These are phyloP conservation scores for Drosophila hamatofila DNA, from an alignment of 2,888 invertebrate species.

Conservation along the genomic window DNA sequence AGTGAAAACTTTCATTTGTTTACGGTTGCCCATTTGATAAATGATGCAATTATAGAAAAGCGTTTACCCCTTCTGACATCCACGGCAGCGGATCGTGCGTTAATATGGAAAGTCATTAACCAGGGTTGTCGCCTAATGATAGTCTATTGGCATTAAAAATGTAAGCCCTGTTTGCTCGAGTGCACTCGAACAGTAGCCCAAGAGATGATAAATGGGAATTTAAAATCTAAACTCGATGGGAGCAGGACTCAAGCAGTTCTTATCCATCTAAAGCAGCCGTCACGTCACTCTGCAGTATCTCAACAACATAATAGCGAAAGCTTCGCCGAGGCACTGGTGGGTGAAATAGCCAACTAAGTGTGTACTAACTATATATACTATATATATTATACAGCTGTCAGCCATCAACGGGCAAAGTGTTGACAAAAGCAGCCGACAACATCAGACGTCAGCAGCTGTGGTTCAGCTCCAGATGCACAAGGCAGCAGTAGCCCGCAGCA, in stretches of 20 bases:
- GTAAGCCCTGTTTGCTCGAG: slow-evolving; percentile 1
- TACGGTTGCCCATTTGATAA: slow-evolving; percentile 55
- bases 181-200: slow-evolving; percentile 23
- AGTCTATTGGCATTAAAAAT: neutral
- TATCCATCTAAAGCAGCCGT: slow-evolving; percentile 29
- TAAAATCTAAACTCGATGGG: neutral
- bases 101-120: slow-evolving; percentile 31
- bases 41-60: slow-evolving; percentile 60
- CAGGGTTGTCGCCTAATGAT: slow-evolving; percentile 43
- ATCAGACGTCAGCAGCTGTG: slow-evolving; percentile 79
- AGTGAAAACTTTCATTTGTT: slow-evolving; percentile 62
- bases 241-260: neutral
- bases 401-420: slow-evolving; percentile 74
- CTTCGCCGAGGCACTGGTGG: slow-evolving; percentile 20
- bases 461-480: slow-evolving; percentile 37
- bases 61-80: slow-evolving; percentile 27
- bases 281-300: slow-evolving; percentile 44
- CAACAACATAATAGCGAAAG: slow-evolving; percentile 22
- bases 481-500: slow-evolving; percentile 10
- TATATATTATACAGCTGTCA: slow-evolving; percentile 63
- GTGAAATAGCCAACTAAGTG: slow-evolving; percentile 43
- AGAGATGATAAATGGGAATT: slow-evolving; percentile 35
- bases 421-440: slow-evolving; percentile 80
- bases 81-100: slow-evolving; percentile 23
- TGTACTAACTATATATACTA: slow-evolving; percentile 31